Base-by-base conservation (phyloP, 2,888 invertebrate genomes). In the Papilio demoleus region DNA sequence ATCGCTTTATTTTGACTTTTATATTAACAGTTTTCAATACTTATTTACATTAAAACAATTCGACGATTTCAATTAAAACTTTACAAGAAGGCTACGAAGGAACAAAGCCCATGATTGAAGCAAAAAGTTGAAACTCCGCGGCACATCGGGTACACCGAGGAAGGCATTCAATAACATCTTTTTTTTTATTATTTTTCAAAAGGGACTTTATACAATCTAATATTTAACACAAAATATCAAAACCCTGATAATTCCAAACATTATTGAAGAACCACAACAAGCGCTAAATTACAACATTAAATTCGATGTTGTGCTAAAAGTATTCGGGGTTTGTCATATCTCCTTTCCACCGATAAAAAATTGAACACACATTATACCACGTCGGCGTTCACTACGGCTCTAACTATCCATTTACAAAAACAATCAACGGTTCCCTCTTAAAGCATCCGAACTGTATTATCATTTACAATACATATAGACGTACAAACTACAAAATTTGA, bases 231-330 rank as follows among this genome's bases (percentile, higher is more conserved):
- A 80, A 90, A 88, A 88, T 83, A 82, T 85, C 82, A 81, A 81
- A 91, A 92, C 92, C 92, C 92, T 92, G 92, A 91, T 91, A 88
- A 89, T 85, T 92, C 92, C 92, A 91, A 90, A 84, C 75, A 82
- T 88, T 85, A 85, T 86, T 86, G 88, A 88, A 81, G 77, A 81
- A 82, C 82, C 80, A 83, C 83, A 86, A 88, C 86, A 88, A 88
- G 88, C 88, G 86, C 84, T 88, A 86, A 81, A 85, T 82, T 84
- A 87, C 88, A 88, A 88, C 86, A 85, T 87, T 92, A 91, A 90
- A 92, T 92, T 92, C 91, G 91, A 91, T 91, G 90, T 88, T 88
- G 87, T 77, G 78, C 79, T 84, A 80, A 78, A 82, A 83, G 82
- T 85, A 86, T 81, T 82, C 78, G 84, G 86, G 88, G 84, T 84